A percentile compares a stretch with the other conserved stretches of the same genome.
phyloP scores from a whole-genome alignment of 2,888 invertebrate species.

The Celastrina argiolus region DNA sequence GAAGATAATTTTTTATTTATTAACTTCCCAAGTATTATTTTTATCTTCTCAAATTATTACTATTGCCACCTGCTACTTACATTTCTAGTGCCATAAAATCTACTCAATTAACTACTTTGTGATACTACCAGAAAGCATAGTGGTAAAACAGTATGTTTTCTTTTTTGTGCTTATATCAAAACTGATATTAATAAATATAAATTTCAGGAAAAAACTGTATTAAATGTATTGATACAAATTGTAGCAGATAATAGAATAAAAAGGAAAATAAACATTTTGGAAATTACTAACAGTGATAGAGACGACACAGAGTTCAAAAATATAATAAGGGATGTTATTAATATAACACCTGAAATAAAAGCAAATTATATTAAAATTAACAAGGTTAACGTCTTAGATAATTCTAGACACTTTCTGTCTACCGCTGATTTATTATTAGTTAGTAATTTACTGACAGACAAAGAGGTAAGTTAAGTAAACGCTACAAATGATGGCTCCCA shows the following conservation, averaged over 20 bases:
- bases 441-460: constrained; percentile 37
- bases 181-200: no score
- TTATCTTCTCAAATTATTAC: no score
- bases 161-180: no score
- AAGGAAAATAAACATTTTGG: constrained; percentile 35
- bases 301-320: constrained; percentile 27
- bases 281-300: constrained; percentile 33
- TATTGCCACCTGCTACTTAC: no score
- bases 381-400: constrained; percentile 26
- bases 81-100: no score
- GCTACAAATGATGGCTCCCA: no score
- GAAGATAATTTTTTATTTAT: no score
- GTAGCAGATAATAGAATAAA: constrained; percentile 42
- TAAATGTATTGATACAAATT: constrained; percentile 41
- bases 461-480: constrained; percentile 35
- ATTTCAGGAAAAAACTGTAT: constrained; percentile 37
- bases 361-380: constrained; percentile 28
- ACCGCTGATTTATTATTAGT: constrained; percentile 37
- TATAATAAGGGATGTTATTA: constrained; percentile 28
- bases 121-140: no score
- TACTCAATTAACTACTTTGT: no score
- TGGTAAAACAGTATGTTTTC: no score
- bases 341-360: constrained; percentile 32
- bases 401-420: constrained; percentile 23
- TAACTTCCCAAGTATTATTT: no score